Conservation (phyloP, 2,888 invertebrate genomes). For the Tenthredo livida region DNA sequence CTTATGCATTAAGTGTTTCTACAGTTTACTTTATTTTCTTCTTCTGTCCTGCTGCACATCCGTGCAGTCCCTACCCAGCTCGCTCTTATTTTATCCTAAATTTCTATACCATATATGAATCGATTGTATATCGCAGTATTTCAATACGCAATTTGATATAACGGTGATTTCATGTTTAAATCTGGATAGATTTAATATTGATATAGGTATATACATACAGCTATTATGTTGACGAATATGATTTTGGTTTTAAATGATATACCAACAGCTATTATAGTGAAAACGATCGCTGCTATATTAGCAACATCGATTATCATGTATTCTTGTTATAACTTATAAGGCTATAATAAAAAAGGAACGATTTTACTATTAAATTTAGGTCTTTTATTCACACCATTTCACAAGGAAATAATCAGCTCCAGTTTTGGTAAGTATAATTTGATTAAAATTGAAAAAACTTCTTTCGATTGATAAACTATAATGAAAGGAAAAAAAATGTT, state of each 20-base stretch:
- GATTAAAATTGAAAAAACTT: no score
- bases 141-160: background rate
- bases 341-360: conserved; percentile 42
- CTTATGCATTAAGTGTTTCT: background rate
- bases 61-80: background rate
- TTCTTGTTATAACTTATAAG: conserved; percentile 40
- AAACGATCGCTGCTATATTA: conserved; percentile 62
- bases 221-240: background rate
- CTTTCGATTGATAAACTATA: no score
- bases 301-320: conserved; percentile 58
- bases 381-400: background rate
- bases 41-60: background rate
- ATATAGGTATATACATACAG: background rate
- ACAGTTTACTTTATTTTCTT: background rate
- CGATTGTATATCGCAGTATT: background rate
- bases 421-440: background rate
- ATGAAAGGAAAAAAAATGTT: background rate
- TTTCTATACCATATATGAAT: background rate
- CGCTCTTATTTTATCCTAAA: background rate
- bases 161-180: background rate
- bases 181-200: background rate
- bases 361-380: conserved; percentile 26
- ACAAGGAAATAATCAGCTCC: background rate
- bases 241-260: conserved; percentile 5
- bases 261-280: background rate